Base-by-base conservation (phyloP, 2,113 vertebrate genomes). In the Sylvietta virens region DNA sequence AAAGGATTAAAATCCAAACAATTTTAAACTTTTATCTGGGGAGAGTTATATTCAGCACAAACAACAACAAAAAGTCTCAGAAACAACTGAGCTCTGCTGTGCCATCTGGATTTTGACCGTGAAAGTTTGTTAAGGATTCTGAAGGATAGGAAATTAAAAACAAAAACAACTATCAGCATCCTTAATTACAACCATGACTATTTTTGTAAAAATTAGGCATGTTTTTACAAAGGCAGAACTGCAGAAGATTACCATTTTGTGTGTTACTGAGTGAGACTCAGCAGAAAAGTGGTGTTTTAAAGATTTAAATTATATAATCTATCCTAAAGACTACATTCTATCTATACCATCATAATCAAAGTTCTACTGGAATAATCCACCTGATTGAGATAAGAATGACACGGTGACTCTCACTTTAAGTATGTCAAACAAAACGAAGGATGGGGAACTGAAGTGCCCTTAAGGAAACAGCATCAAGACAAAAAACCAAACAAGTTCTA, bases 1-100 rank as follows among this genome's bases (percentile, higher is more conserved):
- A 94, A 92, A 95, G 94, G 95, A 90, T 94, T 96, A 91, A 94
- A 77, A 90, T n/a, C 92, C 93, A 90, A 96, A 90, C 62, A 9
- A 39, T 69, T 96, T 90, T 67, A 47, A 79, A 90, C 83, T 95
- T 91, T 92, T 64, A 90, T 91, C 92, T 92, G 26, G 48, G 79
- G 70, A 95, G 81, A 76, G 66, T 92, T 89, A 58, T 73, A 88
- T 87, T 88, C 87, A 74, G 79, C 58, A 89, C 62, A 88, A 93
- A 90, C 66, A 95, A 39, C 45, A 50, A 51, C 19, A 28, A 45
- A 53, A 31, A 27, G 0, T 22, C 50, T 45, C 45, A 65, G n/a
- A 86, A 93, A 15, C 84, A 92, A 60, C 62, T 54, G 40, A 90
- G 60, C 81, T 95, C 74, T 88, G 80, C 67, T 40, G 47, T 27